Evolutionary conservation across 2,888 invertebrate genomes (phyloP).

Genomic region (Synergus gifuensis): DNA sequence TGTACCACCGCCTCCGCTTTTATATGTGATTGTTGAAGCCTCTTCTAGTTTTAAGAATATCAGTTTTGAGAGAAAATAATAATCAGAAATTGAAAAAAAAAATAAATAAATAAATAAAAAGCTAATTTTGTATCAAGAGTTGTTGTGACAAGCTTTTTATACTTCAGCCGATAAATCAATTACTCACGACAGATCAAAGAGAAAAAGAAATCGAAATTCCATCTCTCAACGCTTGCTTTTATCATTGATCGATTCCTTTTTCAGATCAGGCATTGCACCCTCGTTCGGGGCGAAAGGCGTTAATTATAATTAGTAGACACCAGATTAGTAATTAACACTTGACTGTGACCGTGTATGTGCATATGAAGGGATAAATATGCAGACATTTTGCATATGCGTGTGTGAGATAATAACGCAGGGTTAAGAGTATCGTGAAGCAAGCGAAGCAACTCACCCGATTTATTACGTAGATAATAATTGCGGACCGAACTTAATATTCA

Average conservation of each 20-base stretch:
- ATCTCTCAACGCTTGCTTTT: slow-evolving; percentile 33
- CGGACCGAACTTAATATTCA: slow-evolving; percentile 77
- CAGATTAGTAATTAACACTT: slow-evolving; percentile 77
- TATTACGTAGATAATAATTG: slow-evolving; percentile 78
- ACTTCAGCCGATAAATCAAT: slow-evolving; percentile 22
- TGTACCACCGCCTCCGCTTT: slow-evolving; percentile 32
- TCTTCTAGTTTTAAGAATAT: neutral
- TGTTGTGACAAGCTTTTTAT: neutral
- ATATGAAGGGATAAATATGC: slow-evolving; percentile 43
- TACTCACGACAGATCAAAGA: slow-evolving; percentile 27
- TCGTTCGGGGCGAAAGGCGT: slow-evolving; percentile 66
- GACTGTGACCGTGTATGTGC: slow-evolving; percentile 69
- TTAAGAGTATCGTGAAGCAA: slow-evolving; percentile 62
- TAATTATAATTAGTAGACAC: slow-evolving; percentile 77
- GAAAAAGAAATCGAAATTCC: slow-evolving; percentile 20
- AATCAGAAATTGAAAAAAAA: neutral
- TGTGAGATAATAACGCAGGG: slow-evolving; percentile 58
- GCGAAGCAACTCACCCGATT: slow-evolving; percentile 73
- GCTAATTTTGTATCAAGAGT: neutral
- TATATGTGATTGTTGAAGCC: neutral
- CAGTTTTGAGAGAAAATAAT: neutral
- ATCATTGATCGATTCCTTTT: slow-evolving; percentile 52
- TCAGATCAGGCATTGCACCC: slow-evolving; percentile 25
- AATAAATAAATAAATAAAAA: neutral
- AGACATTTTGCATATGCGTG: slow-evolving; percentile 54